Percentiles rank a stretch among this genome's conserved stretches.
phyloP scores from a whole-genome alignment of 2,797 vertebrate species.

The Fratercula arctica region DNA sequence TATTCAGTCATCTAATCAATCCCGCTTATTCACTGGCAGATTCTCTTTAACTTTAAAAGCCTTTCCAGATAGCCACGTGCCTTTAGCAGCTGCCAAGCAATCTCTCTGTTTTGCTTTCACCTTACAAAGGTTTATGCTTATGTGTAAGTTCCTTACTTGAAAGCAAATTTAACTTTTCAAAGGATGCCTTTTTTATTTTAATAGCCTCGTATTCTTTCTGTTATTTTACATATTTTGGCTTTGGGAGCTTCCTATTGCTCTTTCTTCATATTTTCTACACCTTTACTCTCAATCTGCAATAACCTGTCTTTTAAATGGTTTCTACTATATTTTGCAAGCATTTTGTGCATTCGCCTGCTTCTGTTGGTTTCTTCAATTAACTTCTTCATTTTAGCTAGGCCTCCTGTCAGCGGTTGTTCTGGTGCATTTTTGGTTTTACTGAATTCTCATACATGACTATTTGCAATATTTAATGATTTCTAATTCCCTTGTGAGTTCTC shows the following conservation, averaged over 20 bases:
- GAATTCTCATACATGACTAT: neutral
- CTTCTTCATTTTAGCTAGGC: neutral
- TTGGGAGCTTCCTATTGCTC: neutral
- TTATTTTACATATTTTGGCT: neutral
- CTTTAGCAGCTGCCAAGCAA: neutral
- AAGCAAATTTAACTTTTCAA: neutral
- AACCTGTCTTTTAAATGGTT: neutral
- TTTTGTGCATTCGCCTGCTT: neutral
- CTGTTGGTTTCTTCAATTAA: neutral
- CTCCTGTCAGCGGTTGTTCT: neutral
- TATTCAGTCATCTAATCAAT: conserved; percentile 18
- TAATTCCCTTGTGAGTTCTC: neutral
- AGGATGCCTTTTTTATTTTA: neutral
- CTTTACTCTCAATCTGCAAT: neutral
- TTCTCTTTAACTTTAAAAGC: neutral
- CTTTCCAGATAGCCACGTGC: neutral
- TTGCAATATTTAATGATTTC: neutral
- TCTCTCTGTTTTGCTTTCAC: neutral
- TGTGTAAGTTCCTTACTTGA: neutral
- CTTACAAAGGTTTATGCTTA: neutral
- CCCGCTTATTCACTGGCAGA: neutral
- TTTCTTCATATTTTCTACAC: neutral
- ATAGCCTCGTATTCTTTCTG: neutral
- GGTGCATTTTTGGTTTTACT: neutral
- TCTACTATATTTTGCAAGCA: neutral